phyloP scores from a whole-genome alignment of 2,113 vertebrate species.

The Ctenodactylus gundi region DNA sequence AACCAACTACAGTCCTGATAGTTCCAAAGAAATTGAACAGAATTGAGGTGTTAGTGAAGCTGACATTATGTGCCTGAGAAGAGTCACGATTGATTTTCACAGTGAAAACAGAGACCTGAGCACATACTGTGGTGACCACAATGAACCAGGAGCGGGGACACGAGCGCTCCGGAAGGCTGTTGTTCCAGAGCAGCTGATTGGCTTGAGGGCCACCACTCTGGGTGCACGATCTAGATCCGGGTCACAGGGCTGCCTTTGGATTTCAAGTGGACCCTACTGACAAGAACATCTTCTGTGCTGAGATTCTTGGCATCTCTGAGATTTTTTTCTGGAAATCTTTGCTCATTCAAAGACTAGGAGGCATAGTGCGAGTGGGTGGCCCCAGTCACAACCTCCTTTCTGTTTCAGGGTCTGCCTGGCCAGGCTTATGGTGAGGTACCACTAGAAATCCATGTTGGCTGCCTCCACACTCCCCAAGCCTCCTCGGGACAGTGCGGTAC shows the following conservation, averaged over 20 bases:
- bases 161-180: no score
- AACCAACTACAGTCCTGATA: neutral
- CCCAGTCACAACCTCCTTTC: neutral
- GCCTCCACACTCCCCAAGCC: neutral
- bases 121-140: neutral
- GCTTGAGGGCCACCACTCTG: neutral
- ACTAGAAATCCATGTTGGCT: conserved; percentile 33
- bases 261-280: neutral
- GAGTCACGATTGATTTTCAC: conserved; percentile 40
- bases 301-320: neutral
- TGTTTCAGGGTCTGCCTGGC: neutral
- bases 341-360: conserved; percentile 16
- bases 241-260: neutral
- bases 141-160: no score
- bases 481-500: neutral
- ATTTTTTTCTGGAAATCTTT: conserved; percentile 28
- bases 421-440: neutral
- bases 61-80: conserved; percentile 39
- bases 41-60: conserved; percentile 28
- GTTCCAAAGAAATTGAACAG: conserved; percentile 53
- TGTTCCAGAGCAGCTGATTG: neutral
- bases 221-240: neutral
- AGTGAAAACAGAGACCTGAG: neutral
- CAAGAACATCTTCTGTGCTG: neutral
- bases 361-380: neutral